Base-by-base conservation (phyloP, 1,140 invertebrate species). In the Drosophila mauritiana region DNA sequence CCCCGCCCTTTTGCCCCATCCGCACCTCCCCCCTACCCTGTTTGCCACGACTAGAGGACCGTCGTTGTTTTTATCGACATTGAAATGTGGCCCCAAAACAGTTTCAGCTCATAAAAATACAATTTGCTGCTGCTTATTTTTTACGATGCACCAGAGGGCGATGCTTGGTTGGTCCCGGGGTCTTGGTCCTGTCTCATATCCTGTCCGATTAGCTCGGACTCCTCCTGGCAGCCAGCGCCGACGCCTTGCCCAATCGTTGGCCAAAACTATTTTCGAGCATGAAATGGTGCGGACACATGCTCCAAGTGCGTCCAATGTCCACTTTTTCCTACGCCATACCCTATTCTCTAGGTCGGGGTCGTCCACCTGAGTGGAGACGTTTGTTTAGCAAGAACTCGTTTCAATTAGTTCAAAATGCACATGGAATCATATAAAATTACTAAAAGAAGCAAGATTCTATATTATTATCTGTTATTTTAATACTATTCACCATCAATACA, bases 51-150 rank as follows among this genome's bases (percentile, higher is more conserved):
- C 45, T 67, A 22, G 64, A 48, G 45, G 62, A 55, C 62, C 73
- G 46, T 78, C 74, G 79, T 83, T 78, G 82, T 65, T 88, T 89
- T 89, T 89, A 89, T 89, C 85, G 84, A 83, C 84, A 89, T 89
- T 89, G 84, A 89, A 89, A 89, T 89, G 84, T 89, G 84, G 84
- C 84, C 84, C 83, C 84, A 89, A 89, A 89, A 89, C 84, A 89
- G 84, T 89, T 89, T 89, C 84, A 89, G 84, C 84, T 89, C 84
- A 89, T 89, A 89, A 89, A 89, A 89, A 89, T 90, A 89, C 84
- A 89, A 89, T 89, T 89, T 89, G 84, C 84, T 89, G 84, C 84
- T 89, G 84, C 84, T 89, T 89, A 89, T 89, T 89, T 89, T 89
- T 89, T 89, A 89, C 80, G 84, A 89, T 89, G 80, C 84, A 89